A percentile compares a stretch with the other conserved stretches of the same genome.
phyloP scores from a whole-genome alignment of 1,140 invertebrate genomes.

The Sycophaga agraensis region DNA sequence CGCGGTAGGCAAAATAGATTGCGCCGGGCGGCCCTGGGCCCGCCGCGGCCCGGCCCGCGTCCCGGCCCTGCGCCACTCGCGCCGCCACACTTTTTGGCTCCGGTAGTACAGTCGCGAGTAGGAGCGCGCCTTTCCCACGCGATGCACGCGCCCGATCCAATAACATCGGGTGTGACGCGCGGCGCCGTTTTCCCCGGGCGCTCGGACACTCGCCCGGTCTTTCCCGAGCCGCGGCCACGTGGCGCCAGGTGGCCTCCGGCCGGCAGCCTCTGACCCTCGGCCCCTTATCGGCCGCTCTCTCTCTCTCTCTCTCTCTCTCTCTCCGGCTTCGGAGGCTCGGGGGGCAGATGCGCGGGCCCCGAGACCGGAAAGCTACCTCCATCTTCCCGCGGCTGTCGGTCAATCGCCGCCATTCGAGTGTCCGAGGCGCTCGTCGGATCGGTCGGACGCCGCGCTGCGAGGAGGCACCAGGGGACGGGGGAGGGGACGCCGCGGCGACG shows the following conservation, averaged over 20 bases:
- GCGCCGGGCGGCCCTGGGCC: too few species aligned
- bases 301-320: too few species aligned
- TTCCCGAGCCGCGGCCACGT: not conserved
- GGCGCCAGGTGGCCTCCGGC: too few species aligned
- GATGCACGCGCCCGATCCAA: not conserved
- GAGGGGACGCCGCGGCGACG: too few species aligned
- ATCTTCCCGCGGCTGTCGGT: too few species aligned
- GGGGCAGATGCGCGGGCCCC: not conserved
- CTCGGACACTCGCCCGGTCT: too few species aligned
- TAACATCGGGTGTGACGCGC: not conserved
- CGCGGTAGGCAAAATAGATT: too few species aligned
- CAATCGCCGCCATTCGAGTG: too few species aligned
- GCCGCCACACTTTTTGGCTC: constrained; percentile 16
- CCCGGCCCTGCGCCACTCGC: not conserved
- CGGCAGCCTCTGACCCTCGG: not conserved
- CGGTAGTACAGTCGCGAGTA: constrained; percentile 8
- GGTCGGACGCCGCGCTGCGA: too few species aligned
- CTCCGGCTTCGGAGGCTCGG: not conserved
- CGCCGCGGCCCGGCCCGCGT: not conserved
- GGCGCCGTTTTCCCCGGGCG: too few species aligned
- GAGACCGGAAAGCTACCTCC: constrained; percentile 6
- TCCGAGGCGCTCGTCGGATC: too few species aligned
- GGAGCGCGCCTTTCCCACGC: not conserved
- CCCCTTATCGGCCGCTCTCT: not conserved
- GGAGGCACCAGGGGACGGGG: too few species aligned